Evolutionary conservation across 2,113 vertebrate genomes (phyloP), one percentile per base, ranked within the genome.

Genomic region (Lanius collurio): DNA sequence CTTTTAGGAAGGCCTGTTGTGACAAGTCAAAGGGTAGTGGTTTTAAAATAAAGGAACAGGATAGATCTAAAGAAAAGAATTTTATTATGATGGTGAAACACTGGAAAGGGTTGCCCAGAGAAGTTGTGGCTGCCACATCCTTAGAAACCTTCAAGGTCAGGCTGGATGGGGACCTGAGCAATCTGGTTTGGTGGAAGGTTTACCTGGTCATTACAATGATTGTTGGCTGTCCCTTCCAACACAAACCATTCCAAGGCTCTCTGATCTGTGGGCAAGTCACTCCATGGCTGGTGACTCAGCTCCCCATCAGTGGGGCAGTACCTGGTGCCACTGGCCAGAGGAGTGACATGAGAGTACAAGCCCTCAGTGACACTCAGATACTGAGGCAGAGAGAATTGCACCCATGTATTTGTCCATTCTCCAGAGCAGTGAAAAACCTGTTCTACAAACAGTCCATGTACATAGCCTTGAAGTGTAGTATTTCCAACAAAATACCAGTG

Each of bases 211-310:
- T 15, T 31, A 47, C 17, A 76, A 13, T 18, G 21, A 28, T 27
- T 76, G 46, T 15, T 35, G 22, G 31, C 15, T 41, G n/a, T 22
- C 4, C n/a, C 18, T 55, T 69, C 63, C 47, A 35, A 31, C 16
- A 83, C 17, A 68, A 76, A 47, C 10, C 7, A 28, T 12, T 49
- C 71, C 69, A 24, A 3, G 6, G 27, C 26, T 63, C 18, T 44
- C 3, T 39, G 46, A 24, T 18, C 28, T 30, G 19, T 70, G 35
- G 62, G 53, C 20, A 20, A 46, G 27, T 30, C 60, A 26, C 11
- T 83, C 42, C 30, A 18, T 0, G 0, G 42, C 13, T 1, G 9
- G 26, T 1, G 7, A 23, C 30, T 89, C 63, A 46, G 39, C 4
- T 82, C 6, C 31, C 17, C 0, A 0, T 26, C 44, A 64, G 39